A percentile compares a stretch with the other conserved stretches of the same genome.
These are phyloP conservation scores for Gila robusta DNA, from an alignment of 2,797 vertebrate genomes.

Conservation along the genomic window DNA sequence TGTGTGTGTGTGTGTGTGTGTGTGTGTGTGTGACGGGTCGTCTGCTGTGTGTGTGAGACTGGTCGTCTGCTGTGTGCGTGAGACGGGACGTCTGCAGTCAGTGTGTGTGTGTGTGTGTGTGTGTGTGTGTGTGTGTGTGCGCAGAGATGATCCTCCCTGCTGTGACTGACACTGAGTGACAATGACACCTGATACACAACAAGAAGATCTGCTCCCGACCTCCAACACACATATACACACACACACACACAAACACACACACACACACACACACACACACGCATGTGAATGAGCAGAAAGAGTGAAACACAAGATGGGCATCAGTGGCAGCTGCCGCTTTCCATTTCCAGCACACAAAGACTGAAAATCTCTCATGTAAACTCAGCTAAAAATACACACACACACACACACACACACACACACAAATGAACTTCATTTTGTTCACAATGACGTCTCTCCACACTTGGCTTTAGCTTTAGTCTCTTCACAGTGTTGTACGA, in stretches of 20 bases:
- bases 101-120: slow-evolving; percentile 2
- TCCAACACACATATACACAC: slow-evolving; percentile 10
- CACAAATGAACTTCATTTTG: not conserved
- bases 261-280: slow-evolving; percentile 11
- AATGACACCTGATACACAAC: slow-evolving; percentile 79
- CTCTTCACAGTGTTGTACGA: too few relatives aligned
- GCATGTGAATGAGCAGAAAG: not conserved
- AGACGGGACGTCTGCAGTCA: not conserved
- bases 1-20: too few relatives aligned
- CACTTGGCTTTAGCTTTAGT: not conserved
- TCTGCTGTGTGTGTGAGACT: too few relatives aligned
- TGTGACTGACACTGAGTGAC: slow-evolving; percentile 64
- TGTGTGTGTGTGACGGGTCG: too few relatives aligned
- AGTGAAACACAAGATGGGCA: not conserved
- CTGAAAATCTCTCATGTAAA: slow-evolving; percentile 17
- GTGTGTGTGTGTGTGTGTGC: not conserved
- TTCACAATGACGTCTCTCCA: not conserved
- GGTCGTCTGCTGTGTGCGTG: too few relatives aligned
- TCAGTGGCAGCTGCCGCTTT: slow-evolving; percentile 22
- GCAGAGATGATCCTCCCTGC: slow-evolving; percentile 45
- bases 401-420: not conserved
- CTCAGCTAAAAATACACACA: slow-evolving; percentile 21
- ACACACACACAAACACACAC: slow-evolving; percentile 2
- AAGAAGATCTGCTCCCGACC: slow-evolving; percentile 69
- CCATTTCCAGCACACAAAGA: slow-evolving; percentile 36